Evolutionary conservation across 1,140 invertebrate species (phyloP), one percentile per base, ranked within the genome.

Genomic region (Drosophila pachea): DNA sequence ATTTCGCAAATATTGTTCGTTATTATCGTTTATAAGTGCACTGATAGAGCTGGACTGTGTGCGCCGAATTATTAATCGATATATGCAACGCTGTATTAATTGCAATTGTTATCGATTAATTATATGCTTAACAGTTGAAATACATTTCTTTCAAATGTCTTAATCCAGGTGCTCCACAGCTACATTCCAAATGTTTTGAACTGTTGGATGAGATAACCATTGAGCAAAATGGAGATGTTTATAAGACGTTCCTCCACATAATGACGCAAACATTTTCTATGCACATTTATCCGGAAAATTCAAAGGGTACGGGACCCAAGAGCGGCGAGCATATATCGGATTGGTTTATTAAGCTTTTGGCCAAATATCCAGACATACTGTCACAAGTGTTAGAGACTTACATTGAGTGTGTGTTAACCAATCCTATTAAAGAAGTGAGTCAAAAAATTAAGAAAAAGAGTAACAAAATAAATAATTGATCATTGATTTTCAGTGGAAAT

Each of bases 201-300:
- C 65, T 89, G 0, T 76, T 86, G 4, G 76, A 78, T 1, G 88
- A 89, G 54, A 77, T 88, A 22, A 56, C 79, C 42, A 89, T 83
- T 40, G 83, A 83, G 4, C 88, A 89, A 8, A 89, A 89, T 66
- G 88, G 88, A 1, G 83, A 89, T 42, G 88, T 89, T 5, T 68
- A 87, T 4, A 61, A 86, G 5, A 89, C 88, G 0, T 52, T 89
- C 0, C 69, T 74, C 16, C 63, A 87, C 8, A 73, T 89, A 12
- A 78, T 89, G 88, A 65, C 69, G 0, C 72, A 82, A 48, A 79
- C 83, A 2, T 81, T 78, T 49, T 74, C 67, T 4, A 78, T 89
- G 58, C 88, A 89, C 45, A 68, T 74, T 8, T 87, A 73, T 14
- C 47, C 70, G 7, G 73, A 87, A 29, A 83, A 72, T 52, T 63